Percentiles rank a stretch among this genome's conserved stretches.
These are phyloP conservation scores for Rana temporaria DNA, from an alignment of 2,113 vertebrate species.

Conservation along the genomic window DNA sequence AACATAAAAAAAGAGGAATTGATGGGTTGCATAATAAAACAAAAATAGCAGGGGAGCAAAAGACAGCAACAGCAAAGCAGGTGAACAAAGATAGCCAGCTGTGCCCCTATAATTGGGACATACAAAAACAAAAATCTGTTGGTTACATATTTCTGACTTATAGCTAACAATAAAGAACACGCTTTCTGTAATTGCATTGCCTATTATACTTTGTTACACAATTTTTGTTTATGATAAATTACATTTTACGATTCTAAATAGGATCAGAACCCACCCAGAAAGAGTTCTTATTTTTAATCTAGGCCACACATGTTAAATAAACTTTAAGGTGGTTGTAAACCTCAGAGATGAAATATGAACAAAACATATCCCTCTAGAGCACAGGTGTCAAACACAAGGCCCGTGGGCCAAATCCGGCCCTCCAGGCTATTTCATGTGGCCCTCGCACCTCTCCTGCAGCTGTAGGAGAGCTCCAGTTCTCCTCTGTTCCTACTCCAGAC, in stretches of 20 bases:
- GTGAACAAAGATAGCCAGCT: constrained; percentile 5
- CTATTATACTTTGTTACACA: constrained; percentile 1
- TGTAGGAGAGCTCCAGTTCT: too few species aligned
- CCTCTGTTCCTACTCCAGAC: too few species aligned
- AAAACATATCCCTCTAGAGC: too few species aligned
- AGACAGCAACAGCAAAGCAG: neutral
- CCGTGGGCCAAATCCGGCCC: too few species aligned
- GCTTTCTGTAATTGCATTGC: neutral
- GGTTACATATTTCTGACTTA: neutral
- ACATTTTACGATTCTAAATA: neutral
- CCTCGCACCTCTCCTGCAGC: too few species aligned
- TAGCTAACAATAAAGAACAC: neutral
- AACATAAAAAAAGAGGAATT: neutral
- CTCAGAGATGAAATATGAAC: too few species aligned
- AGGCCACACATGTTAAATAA: too few species aligned
- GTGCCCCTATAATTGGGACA: constrained; percentile 10
- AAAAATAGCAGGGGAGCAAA: constrained; percentile 5
- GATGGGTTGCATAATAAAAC: neutral
- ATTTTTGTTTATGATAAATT: neutral
- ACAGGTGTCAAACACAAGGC: too few species aligned
- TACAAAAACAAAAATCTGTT: neutral
- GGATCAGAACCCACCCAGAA: neutral
- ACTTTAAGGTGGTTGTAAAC: too few species aligned
- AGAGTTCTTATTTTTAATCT: neutral
- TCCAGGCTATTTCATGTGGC: too few species aligned